Base-by-base conservation (phyloP, 1,140 invertebrate species). In the Epicauta chinensis region DNA sequence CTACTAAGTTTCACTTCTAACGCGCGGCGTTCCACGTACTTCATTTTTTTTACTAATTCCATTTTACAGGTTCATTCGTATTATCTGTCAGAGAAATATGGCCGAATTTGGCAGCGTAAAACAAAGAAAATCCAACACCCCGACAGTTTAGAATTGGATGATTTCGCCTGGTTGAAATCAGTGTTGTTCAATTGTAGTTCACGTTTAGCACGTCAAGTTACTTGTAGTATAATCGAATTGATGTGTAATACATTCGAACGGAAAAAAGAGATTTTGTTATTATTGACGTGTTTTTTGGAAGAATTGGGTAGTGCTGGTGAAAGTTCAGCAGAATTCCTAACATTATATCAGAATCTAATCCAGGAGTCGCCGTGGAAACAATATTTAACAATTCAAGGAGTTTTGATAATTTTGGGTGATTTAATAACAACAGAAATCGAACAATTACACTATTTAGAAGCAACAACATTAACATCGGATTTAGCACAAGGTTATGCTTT, bases 171-270 rank as follows among this genome's bases (percentile, higher is more conserved):
- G 93, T 73, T 97, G 5, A 84, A 89, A 53, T 85, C 86, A 5
- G 84, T 96, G 5, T 77, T 97, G 53, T 97, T 97, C 66, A 94
- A 93, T 71, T 82, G 88, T 1, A 91, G 89, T 65, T 96, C 92
- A 0, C 78, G 89, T 37, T 80, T 93, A 37, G 91, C 91, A 0
- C 78, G 94, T 17, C 85, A 92, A 67, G 85, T 93, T 12, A 90
- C 91, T 2, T 95, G 91, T 61, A 87, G 86, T 58, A 85, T 97
- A 74, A 79, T 95, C 0, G 87, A 91, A 65, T 84, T 84, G 11
- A 77, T 95, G 6, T 91, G 88, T 56, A 82, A 81, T 64, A 81
- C 79, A 34, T 34, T n/a, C 11, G 81, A 83, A 52, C 69, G 83
- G 1, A 86, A 84, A 59, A 83, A 83, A 60, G 82, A 83, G 75